A percentile compares a stretch with the other conserved stretches of the same genome.
phyloP scores from a whole-genome alignment of 1,140 invertebrate genomes.

The Agrypnia vestita region DNA sequence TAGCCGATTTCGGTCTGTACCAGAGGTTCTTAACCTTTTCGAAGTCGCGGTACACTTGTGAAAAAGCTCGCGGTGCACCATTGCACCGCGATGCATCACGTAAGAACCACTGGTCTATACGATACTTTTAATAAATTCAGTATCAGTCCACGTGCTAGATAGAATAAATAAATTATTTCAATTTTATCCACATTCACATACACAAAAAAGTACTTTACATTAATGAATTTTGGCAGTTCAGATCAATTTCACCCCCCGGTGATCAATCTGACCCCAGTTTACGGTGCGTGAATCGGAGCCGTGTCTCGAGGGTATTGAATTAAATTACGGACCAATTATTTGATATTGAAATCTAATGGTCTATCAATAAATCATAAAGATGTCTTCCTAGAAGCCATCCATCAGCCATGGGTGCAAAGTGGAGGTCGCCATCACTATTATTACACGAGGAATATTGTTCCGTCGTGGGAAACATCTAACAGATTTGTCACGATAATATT shows the following conservation, averaged over 20 bases:
- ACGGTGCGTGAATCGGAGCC: conserved; percentile 4
- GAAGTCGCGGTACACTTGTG: too few relatives aligned
- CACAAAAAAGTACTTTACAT: too few relatives aligned
- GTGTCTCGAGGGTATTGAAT: conserved; percentile 30
- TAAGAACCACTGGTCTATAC: too few relatives aligned
- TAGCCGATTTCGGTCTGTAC: too few relatives aligned
- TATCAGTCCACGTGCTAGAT: too few relatives aligned
- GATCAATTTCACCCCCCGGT: background rate
- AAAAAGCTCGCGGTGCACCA: too few relatives aligned
- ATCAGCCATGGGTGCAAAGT: conserved; percentile 22
- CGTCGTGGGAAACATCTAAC: conserved; percentile 32
- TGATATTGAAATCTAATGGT: conserved; percentile 46
- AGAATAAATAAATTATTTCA: too few relatives aligned
- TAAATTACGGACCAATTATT: conserved; percentile 48
- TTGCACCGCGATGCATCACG: too few relatives aligned
- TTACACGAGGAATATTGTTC: background rate
- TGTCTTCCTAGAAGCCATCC: conserved; percentile 37
- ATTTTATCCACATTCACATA: too few relatives aligned
- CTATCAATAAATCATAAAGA: conserved; percentile 45
- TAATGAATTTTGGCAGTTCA: background rate
- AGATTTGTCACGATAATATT: conserved; percentile 29
- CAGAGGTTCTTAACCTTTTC: too few relatives aligned
- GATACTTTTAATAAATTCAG: too few relatives aligned
- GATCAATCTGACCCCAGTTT: background rate
- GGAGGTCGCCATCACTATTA: background rate